A percentile compares a stretch with the other conserved stretches of the same genome.
These are phyloP conservation scores for Melanostoma mellinum DNA, from an alignment of 2,888 invertebrate genomes.

Conservation along the genomic window DNA sequence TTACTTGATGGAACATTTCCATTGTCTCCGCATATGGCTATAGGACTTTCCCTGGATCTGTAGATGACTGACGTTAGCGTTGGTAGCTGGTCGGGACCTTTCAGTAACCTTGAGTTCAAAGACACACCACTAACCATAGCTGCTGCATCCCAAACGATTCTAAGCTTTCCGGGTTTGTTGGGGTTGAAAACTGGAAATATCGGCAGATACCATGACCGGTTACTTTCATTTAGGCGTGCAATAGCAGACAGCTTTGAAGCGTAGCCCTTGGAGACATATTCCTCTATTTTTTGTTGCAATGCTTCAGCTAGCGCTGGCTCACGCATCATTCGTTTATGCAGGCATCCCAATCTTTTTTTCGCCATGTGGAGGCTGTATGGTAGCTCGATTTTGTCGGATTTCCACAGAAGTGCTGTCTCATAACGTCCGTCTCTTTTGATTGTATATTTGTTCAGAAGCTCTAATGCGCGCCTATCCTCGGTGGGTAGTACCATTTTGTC, in stretches of 20 bases:
- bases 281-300: background rate
- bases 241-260: background rate
- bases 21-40: no score
- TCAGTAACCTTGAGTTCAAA: background rate
- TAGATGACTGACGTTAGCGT: no score
- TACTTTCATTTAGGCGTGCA: background rate
- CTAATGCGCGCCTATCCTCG: no score
- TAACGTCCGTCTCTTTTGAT: no score
- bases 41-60: no score
- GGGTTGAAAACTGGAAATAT: background rate
- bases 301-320: background rate
- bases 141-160: constrained; percentile 11
- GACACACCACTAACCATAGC: background rate
- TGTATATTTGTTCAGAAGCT: no score
- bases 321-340: background rate
- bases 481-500: no score
- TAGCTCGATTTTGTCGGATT: background rate
- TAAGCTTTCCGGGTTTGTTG: background rate
- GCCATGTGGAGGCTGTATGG: constrained; percentile 10
- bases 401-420: background rate
- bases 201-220: background rate
- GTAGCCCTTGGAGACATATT: constrained; percentile 2
- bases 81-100: background rate
- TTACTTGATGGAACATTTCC: no score
- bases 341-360: background rate